Base-by-base conservation (phyloP, 2,888 invertebrate genomes). In the Glyphotaelius pellucidus region DNA sequence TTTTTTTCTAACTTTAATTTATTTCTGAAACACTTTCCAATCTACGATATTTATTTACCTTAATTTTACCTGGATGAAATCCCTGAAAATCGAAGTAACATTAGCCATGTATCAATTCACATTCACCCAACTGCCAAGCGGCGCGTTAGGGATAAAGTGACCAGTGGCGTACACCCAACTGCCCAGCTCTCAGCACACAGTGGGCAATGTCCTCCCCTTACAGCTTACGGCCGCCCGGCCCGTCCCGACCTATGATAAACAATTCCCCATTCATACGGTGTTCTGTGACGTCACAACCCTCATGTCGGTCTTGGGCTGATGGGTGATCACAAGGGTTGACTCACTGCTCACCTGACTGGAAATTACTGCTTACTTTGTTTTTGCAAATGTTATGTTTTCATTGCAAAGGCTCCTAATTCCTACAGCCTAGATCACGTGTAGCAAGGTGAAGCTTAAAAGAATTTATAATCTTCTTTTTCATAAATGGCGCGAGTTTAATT, bases 201-300 rank as follows among this genome's bases (percentile, higher is more conserved):
- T 67, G 67, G 86, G 42, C 30, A 38, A n/a, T 15, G 85, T 7
- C 42, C 87, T 25, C 89, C 47, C 80, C 83, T 47, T 86, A 30
- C 30, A 5, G 83, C 81, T 84, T 12, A 30, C 38, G 32, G 79
- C n/a, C 25, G 47, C 4, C 35, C 88, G 80, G 38, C 31, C 42
- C 19, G 25, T 79, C 91, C 89, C 91, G 91, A 91, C 91, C 91
- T 91, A 91, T 89, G 67, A 91, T 91, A 91, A 89, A 89, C 91
- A 91, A 67, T 83, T 91, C 83, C 83, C 79, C 91, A 89, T 89
- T 91, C 88, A 87, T 88, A 80, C 87, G n/a, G 81, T 32, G 7
- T 12, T 15, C 14, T 81, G 52, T 86, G 86, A 86, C 88, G 88
- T 67, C 88, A 79, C 88, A 31, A 35, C 88, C 88, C 79, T 32